phyloP scores from a whole-genome alignment of 2,113 vertebrate genomes.

The Oncorhynchus kisutch region DNA sequence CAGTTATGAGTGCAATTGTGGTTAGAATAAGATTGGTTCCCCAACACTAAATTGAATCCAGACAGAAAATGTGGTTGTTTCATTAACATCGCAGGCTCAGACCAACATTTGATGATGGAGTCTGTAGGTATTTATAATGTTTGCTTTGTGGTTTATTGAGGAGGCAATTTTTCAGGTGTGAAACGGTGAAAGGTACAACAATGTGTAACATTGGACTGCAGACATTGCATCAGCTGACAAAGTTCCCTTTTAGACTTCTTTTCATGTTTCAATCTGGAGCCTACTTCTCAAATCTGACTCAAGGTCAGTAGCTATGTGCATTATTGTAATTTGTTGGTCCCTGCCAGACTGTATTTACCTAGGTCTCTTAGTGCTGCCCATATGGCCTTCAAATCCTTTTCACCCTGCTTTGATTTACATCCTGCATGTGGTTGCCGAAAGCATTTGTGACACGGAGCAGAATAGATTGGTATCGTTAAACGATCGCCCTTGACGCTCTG shows the following conservation, averaged over 20 bases:
- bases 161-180: too few relatives aligned
- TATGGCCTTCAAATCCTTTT: constrained; percentile 8
- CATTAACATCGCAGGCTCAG: not conserved
- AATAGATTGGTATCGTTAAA: constrained; percentile 28
- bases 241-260: too few relatives aligned
- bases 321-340: not conserved
- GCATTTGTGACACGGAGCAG: not conserved
- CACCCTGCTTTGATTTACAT: constrained; percentile 13
- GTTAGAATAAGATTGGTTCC: too few relatives aligned
- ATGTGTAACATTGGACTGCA: too few relatives aligned
- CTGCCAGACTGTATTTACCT: constrained; percentile 18
- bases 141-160: too few relatives aligned
- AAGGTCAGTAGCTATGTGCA: not conserved
- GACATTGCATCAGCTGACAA: not conserved
- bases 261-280: too few relatives aligned
- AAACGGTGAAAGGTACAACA: too few relatives aligned
- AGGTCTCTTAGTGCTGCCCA: constrained; percentile 12
- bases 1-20: too few relatives aligned
- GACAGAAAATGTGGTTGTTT: too few relatives aligned
- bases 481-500: not conserved
- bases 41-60: too few relatives aligned
- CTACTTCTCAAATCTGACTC: too few relatives aligned
- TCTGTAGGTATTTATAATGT: not conserved
- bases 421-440: constrained; percentile 1
- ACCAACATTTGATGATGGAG: not conserved